Percentiles rank a stretch among this genome's conserved stretches.
Evolutionary conservation across 2,113 vertebrate genomes (phyloP).

Genomic region (Bettongia penicillata): DNA sequence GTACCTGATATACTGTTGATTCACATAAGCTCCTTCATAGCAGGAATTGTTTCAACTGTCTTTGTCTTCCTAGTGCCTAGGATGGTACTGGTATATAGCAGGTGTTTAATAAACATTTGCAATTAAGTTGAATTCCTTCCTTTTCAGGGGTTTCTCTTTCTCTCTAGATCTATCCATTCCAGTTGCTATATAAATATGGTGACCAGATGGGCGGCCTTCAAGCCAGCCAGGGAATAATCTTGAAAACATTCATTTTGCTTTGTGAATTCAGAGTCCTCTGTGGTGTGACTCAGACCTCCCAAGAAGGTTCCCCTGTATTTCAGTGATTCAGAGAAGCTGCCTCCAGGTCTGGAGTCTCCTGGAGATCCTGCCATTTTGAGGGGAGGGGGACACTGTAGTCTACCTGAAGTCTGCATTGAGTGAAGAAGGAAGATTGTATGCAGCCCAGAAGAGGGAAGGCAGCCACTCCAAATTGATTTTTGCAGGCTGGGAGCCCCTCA

Average conservation of each 20-base stretch:
- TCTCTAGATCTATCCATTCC: background rate
- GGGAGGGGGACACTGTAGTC: background rate
- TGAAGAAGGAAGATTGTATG: background rate
- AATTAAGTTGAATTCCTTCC: background rate
- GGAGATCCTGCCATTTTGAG: background rate
- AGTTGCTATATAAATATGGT: background rate
- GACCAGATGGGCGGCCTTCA: conserved; percentile 24
- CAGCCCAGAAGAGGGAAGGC: background rate
- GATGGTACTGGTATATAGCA: background rate
- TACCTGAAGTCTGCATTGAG: background rate
- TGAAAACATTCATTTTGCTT: conserved; percentile 50
- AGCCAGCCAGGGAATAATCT: conserved; percentile 50
- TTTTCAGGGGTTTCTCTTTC: background rate
- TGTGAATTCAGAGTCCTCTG: background rate
- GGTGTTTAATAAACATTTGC: background rate
- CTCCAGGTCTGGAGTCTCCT: conserved; percentile 12
- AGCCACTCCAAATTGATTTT: background rate
- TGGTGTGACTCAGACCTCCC: conserved; percentile 22
- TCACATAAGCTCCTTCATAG: background rate
- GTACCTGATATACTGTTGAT: background rate
- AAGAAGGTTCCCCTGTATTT: conserved; percentile 21
- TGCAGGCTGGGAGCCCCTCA: background rate
- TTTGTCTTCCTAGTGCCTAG: background rate
- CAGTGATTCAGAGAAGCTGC: conserved; percentile 7
- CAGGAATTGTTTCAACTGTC: background rate